Conservation (phyloP, 2,797 vertebrate species). For the Streptopelia turtur region DNA sequence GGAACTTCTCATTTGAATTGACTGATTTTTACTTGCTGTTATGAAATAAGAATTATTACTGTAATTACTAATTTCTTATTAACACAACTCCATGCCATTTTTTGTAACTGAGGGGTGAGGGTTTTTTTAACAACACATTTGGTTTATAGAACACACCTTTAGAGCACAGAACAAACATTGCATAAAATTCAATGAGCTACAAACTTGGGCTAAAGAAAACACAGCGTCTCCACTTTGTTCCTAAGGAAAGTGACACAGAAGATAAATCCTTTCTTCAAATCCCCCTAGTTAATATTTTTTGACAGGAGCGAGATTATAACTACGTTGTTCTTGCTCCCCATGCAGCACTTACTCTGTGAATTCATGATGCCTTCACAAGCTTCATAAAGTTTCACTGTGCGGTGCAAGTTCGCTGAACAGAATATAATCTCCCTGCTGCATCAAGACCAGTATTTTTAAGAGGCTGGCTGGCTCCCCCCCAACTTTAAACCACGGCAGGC, state of each 20-base stretch:
- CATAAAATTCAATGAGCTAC: not conserved
- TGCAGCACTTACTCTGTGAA: not conserved
- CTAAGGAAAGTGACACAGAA: not conserved
- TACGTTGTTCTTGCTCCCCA: not conserved
- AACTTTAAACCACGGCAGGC: not conserved
- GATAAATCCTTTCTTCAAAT: not conserved
- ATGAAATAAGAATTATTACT: not conserved
- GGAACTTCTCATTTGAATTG: not conserved
- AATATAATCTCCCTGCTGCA: not conserved
- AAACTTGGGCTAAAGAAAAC: not conserved
- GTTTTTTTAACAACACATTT: not conserved
- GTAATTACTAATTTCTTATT: not conserved
- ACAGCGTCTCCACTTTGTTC: not conserved
- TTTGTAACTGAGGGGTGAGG: not conserved
- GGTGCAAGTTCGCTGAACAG: not conserved
- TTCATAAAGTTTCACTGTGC: not conserved
- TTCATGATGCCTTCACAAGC: not conserved
- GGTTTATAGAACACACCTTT: not conserved
- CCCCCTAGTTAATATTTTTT: not conserved
- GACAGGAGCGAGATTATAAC: not conserved
- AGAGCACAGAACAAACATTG: not conserved
- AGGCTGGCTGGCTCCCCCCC: not conserved
- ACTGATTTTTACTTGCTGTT: not conserved
- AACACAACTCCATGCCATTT: not conserved
- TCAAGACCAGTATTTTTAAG: not conserved